phyloP scores from a whole-genome alignment of 2,113 vertebrate genomes.

The Cephalopterus ornatus region DNA sequence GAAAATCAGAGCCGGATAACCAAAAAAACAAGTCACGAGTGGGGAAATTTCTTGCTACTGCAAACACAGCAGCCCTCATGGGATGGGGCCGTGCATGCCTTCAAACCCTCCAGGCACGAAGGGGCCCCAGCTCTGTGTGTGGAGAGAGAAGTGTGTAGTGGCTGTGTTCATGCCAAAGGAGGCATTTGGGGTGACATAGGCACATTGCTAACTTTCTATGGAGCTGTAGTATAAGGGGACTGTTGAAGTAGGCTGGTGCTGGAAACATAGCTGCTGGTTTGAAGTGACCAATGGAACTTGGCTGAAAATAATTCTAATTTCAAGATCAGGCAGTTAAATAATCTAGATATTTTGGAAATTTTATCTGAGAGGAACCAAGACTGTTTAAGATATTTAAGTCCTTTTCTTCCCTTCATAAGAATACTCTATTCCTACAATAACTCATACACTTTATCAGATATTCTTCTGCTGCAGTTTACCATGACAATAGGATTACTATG shows the following conservation, averaged over 20 bases:
- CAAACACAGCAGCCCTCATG: background rate
- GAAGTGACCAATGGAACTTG: background rate
- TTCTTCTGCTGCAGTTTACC: background rate
- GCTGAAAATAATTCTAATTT: background rate
- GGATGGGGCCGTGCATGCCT: background rate
- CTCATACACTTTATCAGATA: background rate
- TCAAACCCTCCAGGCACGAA: rapidly evolving
- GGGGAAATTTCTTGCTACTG: background rate
- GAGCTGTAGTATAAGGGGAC: background rate
- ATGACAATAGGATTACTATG: background rate
- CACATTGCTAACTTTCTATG: background rate
- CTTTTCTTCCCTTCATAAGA: background rate
- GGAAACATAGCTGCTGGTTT: background rate
- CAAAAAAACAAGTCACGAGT: background rate
- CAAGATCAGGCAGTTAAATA: background rate
- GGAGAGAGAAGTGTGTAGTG: background rate
- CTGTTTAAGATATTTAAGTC: background rate
- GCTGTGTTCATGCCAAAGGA: rapidly evolving
- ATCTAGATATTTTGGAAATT: background rate
- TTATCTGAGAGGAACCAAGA: background rate
- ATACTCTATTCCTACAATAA: background rate
- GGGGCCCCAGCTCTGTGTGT: background rate
- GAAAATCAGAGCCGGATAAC: background rate
- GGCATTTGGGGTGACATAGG: background rate
- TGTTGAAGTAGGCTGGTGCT: background rate